These are phyloP conservation scores for Drosophila merina DNA, from an alignment of 2,888 invertebrate genomes.

Conservation along the genomic window DNA sequence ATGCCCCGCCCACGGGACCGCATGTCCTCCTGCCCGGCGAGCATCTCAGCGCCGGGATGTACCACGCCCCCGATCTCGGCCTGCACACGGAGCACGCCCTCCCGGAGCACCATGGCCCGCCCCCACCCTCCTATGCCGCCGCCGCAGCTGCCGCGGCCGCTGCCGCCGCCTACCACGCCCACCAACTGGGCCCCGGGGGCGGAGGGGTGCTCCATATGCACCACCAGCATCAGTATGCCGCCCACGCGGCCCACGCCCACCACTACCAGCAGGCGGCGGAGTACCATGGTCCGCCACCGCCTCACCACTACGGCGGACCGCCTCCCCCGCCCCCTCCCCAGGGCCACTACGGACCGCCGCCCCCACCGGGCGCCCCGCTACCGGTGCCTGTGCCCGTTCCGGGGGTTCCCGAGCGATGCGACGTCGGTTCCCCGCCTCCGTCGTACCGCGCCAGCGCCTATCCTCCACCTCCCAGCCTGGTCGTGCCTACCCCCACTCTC, in stretches of 20 bases:
- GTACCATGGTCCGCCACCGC: constrained; percentile 70
- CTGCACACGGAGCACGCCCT: constrained; percentile 75
- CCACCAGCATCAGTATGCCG: constrained; percentile 79
- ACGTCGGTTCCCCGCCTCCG: constrained; percentile 78
- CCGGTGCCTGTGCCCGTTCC: constrained; percentile 35
- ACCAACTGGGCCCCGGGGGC: constrained; percentile 79
- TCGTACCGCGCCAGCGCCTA: constrained; percentile 77
- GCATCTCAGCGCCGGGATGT: constrained; percentile 77
- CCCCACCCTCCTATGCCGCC: constrained; percentile 79
- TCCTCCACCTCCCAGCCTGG: constrained; percentile 55
- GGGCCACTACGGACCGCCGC: constrained; percentile 34
- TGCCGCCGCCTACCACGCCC: constrained; percentile 81
- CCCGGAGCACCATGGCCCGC: constrained; percentile 78
- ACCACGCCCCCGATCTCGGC: constrained; percentile 80
- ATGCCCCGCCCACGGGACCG: constrained; percentile 52
- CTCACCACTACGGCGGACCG: constrained; percentile 62
- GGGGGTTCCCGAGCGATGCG: constrained; percentile 69
- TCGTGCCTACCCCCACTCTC: constrained; percentile 70
- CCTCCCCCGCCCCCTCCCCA: constrained; percentile 62
- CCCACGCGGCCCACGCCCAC: constrained; percentile 71
- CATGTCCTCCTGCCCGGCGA: constrained; percentile 65
- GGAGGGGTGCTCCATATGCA: constrained; percentile 66
- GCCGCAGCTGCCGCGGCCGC: constrained; percentile 79
- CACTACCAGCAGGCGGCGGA: constrained; percentile 77
- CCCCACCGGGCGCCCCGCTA: constrained; percentile 49